Evolutionary conservation across 1,140 invertebrate species (phyloP).

Genomic region (Sitodiplosis mosellana): DNA sequence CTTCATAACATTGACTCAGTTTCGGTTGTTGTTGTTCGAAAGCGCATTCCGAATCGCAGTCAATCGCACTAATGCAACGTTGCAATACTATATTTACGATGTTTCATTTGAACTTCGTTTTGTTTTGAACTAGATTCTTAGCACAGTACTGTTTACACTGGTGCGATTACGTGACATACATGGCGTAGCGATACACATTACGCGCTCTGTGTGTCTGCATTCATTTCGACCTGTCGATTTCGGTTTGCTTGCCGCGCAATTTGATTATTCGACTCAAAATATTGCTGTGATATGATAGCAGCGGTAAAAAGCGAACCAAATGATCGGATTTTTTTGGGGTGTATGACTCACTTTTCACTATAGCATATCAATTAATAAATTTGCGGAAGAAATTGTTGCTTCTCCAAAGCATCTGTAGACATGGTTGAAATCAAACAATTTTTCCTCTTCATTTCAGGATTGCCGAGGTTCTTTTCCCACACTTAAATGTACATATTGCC

Average conservation of each 20-base stretch:
- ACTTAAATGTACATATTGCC: conserved; percentile 94
- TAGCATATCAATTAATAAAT: too few relatives aligned
- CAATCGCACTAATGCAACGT: not conserved
- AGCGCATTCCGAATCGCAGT: too few relatives aligned
- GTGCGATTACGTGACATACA: not conserved
- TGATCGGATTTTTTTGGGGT: too few relatives aligned
- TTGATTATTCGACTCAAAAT: too few relatives aligned
- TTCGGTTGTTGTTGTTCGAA: too few relatives aligned
- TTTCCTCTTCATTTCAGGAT: conserved; percentile 44
- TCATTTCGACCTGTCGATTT: conserved; percentile 1
- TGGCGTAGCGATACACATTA: not conserved
- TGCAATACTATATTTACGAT: conserved; percentile 12
- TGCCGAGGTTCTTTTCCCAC: conserved; percentile 84
- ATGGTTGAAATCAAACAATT: too few relatives aligned
- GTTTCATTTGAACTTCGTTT: not conserved
- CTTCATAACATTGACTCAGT: too few relatives aligned
- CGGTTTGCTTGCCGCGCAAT: conserved; percentile 5
- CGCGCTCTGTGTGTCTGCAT: not conserved
- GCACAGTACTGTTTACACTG: not conserved
- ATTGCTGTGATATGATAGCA: too few relatives aligned
- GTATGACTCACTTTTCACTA: too few relatives aligned
- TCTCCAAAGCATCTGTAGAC: too few relatives aligned
- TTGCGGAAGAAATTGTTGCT: too few relatives aligned
- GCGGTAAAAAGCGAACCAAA: too few relatives aligned
- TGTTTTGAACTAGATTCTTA: not conserved